A percentile compares a stretch with the other conserved stretches of the same genome.
Evolutionary conservation across 2,888 invertebrate species (phyloP).

Genomic region (Caenorhabditis parvicauda): DNA sequence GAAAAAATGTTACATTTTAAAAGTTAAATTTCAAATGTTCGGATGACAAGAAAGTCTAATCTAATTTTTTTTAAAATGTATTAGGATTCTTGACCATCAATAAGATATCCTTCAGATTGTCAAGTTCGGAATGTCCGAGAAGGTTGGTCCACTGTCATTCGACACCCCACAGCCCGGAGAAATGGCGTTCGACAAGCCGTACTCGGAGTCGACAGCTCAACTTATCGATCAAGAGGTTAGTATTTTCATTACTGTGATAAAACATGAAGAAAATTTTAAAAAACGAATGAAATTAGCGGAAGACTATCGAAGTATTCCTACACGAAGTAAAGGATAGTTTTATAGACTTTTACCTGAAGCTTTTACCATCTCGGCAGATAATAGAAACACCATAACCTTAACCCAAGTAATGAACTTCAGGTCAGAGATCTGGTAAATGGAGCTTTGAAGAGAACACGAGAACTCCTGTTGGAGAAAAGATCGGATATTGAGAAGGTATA

Average conservation of each 20-base stretch:
- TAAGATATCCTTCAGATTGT: constrained; percentile 72
- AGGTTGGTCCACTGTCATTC: constrained; percentile 93
- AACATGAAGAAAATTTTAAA: constrained; percentile 40
- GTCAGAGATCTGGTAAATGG: constrained; percentile 76
- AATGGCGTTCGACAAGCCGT: constrained; percentile 75
- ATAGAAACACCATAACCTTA: no score
- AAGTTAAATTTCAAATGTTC: not conserved
- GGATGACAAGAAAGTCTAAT: no score
- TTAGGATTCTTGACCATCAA: no score
- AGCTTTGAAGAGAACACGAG: constrained; percentile 80
- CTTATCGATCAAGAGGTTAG: constrained; percentile 81
- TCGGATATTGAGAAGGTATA: constrained; percentile 78
- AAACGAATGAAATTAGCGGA: not conserved
- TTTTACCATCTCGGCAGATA: not conserved
- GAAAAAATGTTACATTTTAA: no score
- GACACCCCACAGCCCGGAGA: constrained; percentile 90
- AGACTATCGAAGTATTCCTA: no score
- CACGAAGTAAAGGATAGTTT: no score
- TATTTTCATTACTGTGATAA: constrained; percentile 68
- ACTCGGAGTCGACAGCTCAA: constrained; percentile 94
- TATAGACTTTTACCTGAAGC: no score
- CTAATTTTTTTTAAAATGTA: not conserved
- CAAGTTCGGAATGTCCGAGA: constrained; percentile 94
- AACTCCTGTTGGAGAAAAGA: constrained; percentile 78
- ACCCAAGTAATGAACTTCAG: constrained; percentile 16